Evolutionary conservation across 2,888 invertebrate species (phyloP).

Genomic region (Ommatoiulus sabulosus): DNA sequence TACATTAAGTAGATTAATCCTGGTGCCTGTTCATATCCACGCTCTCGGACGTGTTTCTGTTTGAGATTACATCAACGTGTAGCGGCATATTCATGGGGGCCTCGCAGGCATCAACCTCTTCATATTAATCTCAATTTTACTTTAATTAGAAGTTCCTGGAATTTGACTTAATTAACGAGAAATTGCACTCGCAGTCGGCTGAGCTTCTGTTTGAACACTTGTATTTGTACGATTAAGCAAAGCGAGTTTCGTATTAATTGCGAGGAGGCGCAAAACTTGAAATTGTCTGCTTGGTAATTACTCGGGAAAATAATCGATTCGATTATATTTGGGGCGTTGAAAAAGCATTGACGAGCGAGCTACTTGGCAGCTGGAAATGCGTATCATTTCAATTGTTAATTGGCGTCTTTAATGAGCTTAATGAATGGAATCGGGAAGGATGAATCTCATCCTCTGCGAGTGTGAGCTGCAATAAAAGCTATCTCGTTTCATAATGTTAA

Average conservation of each 20-base stretch:
- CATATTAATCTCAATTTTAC: conserved; percentile 40
- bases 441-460: background rate
- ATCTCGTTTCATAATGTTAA: background rate
- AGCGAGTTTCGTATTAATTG: background rate
- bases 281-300: background rate
- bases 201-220: background rate
- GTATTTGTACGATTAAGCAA: conserved; percentile 14
- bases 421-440: background rate
- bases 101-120: background rate
- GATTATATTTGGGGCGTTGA: conserved; percentile 16
- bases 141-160: conserved; percentile 30
- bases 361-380: background rate
- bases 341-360: background rate
- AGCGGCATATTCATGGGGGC: background rate
- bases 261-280: background rate
- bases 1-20: conserved; percentile 28
- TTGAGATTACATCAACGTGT: background rate
- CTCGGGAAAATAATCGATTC: conserved; percentile 20
- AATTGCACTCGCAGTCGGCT: background rate
- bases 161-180: conserved; percentile 32
- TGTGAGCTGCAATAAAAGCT: background rate
- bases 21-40: conserved; percentile 27
- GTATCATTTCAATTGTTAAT: conserved; percentile 17
- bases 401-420: conserved; percentile 30
- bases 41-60: background rate